Evolutionary conservation across 2,113 vertebrate species (phyloP).

Genomic region (Rostratula benghalensis): DNA sequence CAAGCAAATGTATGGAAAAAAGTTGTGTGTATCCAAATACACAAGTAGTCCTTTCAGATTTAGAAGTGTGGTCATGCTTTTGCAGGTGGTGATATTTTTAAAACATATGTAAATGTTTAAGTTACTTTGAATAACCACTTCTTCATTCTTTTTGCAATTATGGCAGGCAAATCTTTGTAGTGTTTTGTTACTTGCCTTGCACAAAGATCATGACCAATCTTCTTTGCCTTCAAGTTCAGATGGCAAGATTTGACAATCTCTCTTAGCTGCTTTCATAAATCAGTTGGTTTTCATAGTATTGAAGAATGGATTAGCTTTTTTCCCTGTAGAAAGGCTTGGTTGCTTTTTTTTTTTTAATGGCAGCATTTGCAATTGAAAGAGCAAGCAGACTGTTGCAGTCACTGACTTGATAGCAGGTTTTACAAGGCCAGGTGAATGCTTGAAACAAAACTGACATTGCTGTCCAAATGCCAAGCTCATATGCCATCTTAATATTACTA

Average conservation of each 20-base stretch:
- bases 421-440: neutral
- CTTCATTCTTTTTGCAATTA: neutral
- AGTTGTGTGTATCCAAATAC: neutral
- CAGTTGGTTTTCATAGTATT: neutral
- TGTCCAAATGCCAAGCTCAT: neutral
- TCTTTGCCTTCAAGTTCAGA: neutral
- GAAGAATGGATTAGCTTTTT: neutral
- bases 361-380: neutral
- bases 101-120: neutral
- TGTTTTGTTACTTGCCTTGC: neutral
- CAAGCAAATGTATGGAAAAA: neutral
- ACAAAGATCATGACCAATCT: neutral
- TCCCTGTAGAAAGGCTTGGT: neutral
- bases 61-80: neutral
- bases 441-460: neutral
- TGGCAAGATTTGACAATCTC: neutral
- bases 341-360: neutral
- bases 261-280: accelerated
- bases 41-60: neutral
- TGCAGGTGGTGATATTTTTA: neutral
- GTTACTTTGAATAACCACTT: neutral
- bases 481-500: neutral
- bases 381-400: neutral
- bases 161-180: neutral
- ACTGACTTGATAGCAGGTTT: neutral